Base-by-base conservation (phyloP, 2,113 vertebrate species). In the Lathamus discolor region DNA sequence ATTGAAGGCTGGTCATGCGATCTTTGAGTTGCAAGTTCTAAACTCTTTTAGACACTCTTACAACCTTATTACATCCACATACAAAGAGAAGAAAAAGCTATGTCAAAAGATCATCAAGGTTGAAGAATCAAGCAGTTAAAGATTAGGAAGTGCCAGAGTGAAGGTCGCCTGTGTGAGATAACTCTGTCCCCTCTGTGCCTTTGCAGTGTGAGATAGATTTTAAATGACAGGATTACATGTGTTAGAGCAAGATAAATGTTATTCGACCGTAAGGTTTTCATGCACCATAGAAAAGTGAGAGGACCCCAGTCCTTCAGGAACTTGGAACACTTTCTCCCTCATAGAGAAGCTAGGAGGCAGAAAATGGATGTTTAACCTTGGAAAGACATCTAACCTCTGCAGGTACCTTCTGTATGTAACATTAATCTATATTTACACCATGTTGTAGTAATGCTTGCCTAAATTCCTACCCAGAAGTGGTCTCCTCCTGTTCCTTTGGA, bases 401-500 rank as follows among this genome's bases (percentile, higher is more conserved):
- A 44, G 52, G 23, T 29, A 48, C 52, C 39, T 82, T 51, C 76
- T 84, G 37, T 18, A 17, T 0, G 0, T n/a, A 20, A 15, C 27
- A 31, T 52, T 51, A 64, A 92, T 41, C 44, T 75, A 5, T 64
- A 64, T 86, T 95, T 37, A 48, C 67, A 93, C 75, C 16, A 33
- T 23, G 37, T 75, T 80, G 54, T 74, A 84, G 87, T 93, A 89
- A 92, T 70, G 33, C 68, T 94, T 88, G 61, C 57, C 92, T 88
- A 61, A 96, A 95, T 91, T 69, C 94, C 79, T 94, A 63, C 51
- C 88, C 92, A 73, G 86, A 93, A 43, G 67, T 67, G 57, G 75
- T 89, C 87, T 94, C 62, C 23, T 91, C 51, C 51, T 94, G 75
- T 62, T 95, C 68, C 85, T 85, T 86, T 70, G 92, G 89, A 93